These are phyloP conservation scores for Acanthochromis polyacanthus DNA, from an alignment of 2,113 vertebrate genomes.

Conservation along the genomic window DNA sequence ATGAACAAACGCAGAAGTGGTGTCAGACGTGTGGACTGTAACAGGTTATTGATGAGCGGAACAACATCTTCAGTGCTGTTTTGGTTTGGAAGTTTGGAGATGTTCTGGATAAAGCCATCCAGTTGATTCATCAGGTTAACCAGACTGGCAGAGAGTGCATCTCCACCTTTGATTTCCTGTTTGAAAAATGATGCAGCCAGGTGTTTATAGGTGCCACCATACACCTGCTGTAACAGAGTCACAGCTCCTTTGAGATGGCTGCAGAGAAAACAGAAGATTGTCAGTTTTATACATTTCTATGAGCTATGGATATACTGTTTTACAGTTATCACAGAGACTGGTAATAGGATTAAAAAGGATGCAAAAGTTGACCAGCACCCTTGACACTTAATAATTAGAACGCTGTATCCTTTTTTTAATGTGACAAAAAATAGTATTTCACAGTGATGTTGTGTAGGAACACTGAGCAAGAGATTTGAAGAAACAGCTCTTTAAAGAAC, in stretches of 20 bases:
- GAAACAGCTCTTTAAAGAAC: no score
- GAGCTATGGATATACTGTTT: neutral
- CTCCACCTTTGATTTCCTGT: conserved; percentile 44
- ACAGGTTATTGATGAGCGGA: conserved; percentile 52
- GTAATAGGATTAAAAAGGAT: no score
- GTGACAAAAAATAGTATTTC: no score
- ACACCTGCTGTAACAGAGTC: conserved; percentile 72
- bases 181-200: conserved; percentile 41
- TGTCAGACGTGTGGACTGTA: conserved; percentile 67
- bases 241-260: conserved; percentile 77
- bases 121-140: conserved; percentile 57
- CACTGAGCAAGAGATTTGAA: no score
- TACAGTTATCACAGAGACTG: neutral
- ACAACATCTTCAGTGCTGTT: conserved; percentile 53
- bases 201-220: conserved; percentile 38
- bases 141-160: conserved; percentile 60
- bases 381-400: no score
- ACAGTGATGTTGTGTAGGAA: no score
- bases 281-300: neutral
- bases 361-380: no score
- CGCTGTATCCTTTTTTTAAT: no score
- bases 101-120: conserved; percentile 27
- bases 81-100: conserved; percentile 49
- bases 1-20: conserved; percentile 69
- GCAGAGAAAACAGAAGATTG: conserved; percentile 40